phyloP scores from a whole-genome alignment of 2,113 vertebrate species.

The Nothoprocta perdicaria region DNA sequence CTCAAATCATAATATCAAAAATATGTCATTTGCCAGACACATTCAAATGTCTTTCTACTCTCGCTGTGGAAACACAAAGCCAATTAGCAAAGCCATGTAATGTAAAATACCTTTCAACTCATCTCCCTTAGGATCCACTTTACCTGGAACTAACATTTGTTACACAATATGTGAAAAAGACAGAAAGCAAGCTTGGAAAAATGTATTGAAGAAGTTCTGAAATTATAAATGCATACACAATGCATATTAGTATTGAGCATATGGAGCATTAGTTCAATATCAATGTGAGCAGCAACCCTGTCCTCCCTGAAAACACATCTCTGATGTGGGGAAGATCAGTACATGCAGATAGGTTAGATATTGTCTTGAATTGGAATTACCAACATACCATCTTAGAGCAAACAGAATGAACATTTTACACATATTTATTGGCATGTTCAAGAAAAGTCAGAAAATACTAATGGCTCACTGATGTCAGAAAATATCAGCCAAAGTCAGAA shows the following conservation, averaged over 20 bases:
- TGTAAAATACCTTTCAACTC: neutral
- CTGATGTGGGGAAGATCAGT: neutral
- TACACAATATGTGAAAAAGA: neutral
- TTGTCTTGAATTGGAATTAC: neutral
- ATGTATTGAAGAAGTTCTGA: neutral
- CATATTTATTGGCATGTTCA: neutral
- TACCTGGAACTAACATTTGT: neutral
- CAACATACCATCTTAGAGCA: neutral
- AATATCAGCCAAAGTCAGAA: neutral
- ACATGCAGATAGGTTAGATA: neutral
- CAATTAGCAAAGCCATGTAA: neutral
- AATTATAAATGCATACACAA: neutral
- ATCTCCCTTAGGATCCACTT: neutral
- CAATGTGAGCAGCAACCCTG: neutral
- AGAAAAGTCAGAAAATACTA: neutral
- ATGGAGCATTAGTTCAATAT: neutral
- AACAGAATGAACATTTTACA: neutral
- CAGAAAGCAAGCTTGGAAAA: neutral
- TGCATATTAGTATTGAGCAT: neutral
- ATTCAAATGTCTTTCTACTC: neutral
- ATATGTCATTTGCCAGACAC: neutral
- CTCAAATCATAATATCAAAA: neutral
- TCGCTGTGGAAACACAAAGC: neutral
- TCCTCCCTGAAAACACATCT: neutral
- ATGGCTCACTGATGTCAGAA: neutral